Base-by-base conservation (phyloP, 2,113 vertebrate species). In the Tretioscincus oriximinensis region DNA sequence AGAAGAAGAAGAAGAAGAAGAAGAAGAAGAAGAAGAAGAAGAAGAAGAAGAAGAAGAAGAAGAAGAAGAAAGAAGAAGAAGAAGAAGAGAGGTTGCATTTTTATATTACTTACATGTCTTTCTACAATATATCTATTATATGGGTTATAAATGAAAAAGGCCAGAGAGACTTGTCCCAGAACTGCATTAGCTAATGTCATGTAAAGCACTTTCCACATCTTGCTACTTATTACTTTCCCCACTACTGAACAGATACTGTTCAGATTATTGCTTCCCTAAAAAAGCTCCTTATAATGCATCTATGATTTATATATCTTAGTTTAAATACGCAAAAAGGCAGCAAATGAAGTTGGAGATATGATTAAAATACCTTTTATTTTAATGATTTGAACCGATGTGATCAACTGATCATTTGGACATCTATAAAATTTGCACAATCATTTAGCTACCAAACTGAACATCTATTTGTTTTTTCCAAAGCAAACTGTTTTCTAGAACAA, bases 41-140 rank as follows among this genome's bases (percentile, higher is more conserved):
- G 35, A 41, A 41, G 35, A 41, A 41, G 35, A 41, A 41, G 35
- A 41, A 41, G 35, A 41, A 41, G 35, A 41, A 41, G 35, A 41
- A 41, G 35, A 41, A 41, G 35, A 41, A 41, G 35, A 41, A 41
- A n/a, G 35, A 41, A 41, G 88, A 22, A 8, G 22, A 63, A 47
- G 47, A 83, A 86, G 76, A 81, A 89, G 87, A n/a, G n/a, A 92
- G 82, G 89, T 71, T 93, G 65, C 70, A 88, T 54, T 90, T 78
- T 88, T 86, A 88, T 54, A 47, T 74, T 79, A 85, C 49, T 87
- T 87, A 84, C 4, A 81, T 73, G 81, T 47, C 29, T 88, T 63
- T 61, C 67, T 88, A 78, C 76, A 88, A 89, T 83, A 75, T 66
- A 88, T 69, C 28, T 71, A 81, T 86, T 87, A 84, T 58, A 85